Evolutionary conservation across 2,797 vertebrate genomes (phyloP).

Genomic region (Myotis vivesi): DNA sequence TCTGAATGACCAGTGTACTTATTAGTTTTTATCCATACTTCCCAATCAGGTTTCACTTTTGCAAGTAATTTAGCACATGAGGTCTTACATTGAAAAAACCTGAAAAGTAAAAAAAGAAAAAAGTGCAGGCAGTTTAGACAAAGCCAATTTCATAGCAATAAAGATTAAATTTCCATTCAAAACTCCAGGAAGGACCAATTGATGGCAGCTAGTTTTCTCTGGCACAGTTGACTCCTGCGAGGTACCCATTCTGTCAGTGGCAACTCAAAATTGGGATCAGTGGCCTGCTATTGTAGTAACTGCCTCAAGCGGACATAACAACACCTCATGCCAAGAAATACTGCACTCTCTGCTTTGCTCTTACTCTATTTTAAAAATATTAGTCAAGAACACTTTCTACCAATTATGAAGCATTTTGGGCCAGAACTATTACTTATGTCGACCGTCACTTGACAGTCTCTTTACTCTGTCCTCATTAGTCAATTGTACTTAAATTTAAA

Average conservation of each 20-base stretch:
- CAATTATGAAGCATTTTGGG: background rate
- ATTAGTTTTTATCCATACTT: background rate
- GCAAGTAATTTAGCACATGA: background rate
- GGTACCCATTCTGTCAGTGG: conserved; percentile 18
- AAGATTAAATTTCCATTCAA: conserved; percentile 51
- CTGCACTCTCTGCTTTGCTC: background rate
- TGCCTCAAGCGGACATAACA: conserved; percentile 22
- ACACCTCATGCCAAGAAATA: background rate
- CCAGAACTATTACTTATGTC: conserved; percentile 21
- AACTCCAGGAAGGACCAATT: background rate
- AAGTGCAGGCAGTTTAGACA: background rate
- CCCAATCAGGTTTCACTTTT: background rate
- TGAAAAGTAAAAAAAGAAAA: background rate
- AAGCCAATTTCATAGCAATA: conserved; percentile 13
- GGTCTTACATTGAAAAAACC: background rate
- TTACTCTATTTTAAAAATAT: background rate
- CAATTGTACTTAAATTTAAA: conserved; percentile 41
- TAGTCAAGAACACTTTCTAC: background rate
- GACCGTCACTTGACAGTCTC: conserved; percentile 6
- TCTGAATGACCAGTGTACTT: background rate
- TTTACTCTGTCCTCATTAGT: conserved; percentile 59
- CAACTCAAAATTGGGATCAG: background rate
- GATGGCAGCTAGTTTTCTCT: conserved; percentile 14
- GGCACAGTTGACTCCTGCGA: background rate
- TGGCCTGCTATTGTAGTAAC: conserved; percentile 48